Percentiles rank a stretch among this genome's conserved stretches.
phyloP scores from a whole-genome alignment of 1,140 invertebrate genomes.

The Anastrepha obliqua region DNA sequence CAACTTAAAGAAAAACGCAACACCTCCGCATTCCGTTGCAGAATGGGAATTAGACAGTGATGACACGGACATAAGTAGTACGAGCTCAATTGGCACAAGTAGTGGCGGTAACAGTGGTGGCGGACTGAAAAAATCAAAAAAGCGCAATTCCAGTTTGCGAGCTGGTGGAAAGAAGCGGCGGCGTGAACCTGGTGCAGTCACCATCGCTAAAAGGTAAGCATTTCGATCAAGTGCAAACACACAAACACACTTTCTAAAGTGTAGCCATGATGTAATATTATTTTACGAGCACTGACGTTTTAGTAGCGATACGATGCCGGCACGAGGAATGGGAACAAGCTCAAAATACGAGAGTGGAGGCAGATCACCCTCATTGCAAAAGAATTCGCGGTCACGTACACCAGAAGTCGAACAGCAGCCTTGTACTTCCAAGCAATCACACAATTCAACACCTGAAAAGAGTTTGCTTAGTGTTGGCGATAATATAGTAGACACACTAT shows the following conservation, averaged over 20 bases:
- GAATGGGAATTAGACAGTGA: slow-evolving; percentile 70
- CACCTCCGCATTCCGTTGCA: neutral
- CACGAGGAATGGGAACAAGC: slow-evolving; percentile 25
- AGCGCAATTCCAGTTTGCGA: slow-evolving; percentile 59
- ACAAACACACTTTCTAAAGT: neutral
- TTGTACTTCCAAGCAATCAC: slow-evolving; percentile 69
- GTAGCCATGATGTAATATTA: neutral
- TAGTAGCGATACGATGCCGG: neutral
- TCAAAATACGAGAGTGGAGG: slow-evolving; percentile 25
- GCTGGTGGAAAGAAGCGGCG: slow-evolving; percentile 66
- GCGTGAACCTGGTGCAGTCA: slow-evolving; percentile 55
- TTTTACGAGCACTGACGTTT: neutral
- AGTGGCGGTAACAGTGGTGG: slow-evolving; percentile 58
- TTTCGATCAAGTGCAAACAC: neutral
- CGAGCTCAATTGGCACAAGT: slow-evolving; percentile 68
- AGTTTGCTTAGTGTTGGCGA: neutral
- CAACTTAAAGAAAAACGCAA: slow-evolving; percentile 61
- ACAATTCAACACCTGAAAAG: slow-evolving; percentile 62
- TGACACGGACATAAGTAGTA: slow-evolving; percentile 72
- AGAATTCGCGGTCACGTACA: slow-evolving; percentile 60
- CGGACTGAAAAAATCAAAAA: slow-evolving; percentile 59
- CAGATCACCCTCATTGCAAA: neutral
- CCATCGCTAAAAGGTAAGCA: slow-evolving; percentile 18
- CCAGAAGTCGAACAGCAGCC: slow-evolving; percentile 67
- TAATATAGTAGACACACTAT: neutral